phyloP scores from a whole-genome alignment of 1,140 invertebrate species.

The Zaprionus davidi region DNA sequence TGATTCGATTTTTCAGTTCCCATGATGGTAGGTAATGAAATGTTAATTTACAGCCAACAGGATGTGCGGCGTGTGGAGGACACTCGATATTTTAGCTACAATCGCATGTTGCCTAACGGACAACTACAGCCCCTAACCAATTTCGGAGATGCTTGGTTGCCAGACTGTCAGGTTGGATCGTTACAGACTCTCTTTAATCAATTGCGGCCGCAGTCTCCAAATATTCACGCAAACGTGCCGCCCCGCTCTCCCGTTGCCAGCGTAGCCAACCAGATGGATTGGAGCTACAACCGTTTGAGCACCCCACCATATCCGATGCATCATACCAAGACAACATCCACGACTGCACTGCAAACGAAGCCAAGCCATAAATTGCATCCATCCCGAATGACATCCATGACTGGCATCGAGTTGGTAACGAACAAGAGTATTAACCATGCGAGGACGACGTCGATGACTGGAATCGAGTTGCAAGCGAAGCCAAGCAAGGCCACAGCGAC shows the following conservation, averaged over 20 bases:
- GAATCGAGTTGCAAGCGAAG: neutral
- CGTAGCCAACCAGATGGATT: constrained; percentile 42
- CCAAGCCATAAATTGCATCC: neutral
- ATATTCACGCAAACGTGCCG: too few species aligned
- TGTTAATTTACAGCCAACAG: constrained; percentile 62
- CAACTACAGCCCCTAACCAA: neutral
- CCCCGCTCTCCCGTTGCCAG: constrained; percentile 4
- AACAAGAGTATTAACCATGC: constrained; percentile 4
- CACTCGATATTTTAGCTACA: constrained; percentile 46
- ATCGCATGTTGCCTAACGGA: constrained; percentile 32
- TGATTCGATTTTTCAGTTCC: constrained; percentile 48
- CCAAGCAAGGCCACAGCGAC: neutral
- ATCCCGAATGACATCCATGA: too few species aligned
- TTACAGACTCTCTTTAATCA: neutral
- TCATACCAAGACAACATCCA: constrained; percentile 47
- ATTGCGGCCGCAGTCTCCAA: neutral
- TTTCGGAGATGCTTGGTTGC: neutral
- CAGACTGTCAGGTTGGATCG: neutral
- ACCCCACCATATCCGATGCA: constrained; percentile 17
- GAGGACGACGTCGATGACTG: constrained; percentile 44
- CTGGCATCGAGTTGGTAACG: too few species aligned
- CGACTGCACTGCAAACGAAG: neutral
- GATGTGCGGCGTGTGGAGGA: constrained; percentile 67
- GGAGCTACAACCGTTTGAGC: neutral
- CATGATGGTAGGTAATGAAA: constrained; percentile 60